phyloP scores from a whole-genome alignment of 2,888 invertebrate species.

The Diaphora mendica region DNA sequence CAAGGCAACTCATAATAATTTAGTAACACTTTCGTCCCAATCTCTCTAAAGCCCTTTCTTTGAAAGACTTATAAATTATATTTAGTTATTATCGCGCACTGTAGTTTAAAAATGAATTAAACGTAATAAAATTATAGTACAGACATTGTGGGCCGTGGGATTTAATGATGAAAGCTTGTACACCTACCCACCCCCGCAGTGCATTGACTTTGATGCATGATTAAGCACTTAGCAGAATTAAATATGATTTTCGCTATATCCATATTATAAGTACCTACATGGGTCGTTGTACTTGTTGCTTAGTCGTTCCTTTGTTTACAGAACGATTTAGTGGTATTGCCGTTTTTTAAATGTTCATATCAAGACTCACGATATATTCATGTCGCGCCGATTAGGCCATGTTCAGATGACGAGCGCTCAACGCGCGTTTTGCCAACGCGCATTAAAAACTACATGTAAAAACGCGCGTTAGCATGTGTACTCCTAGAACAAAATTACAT shows the following conservation, averaged over 20 bases:
- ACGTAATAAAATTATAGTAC: background rate
- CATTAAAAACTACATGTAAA: too few relatives aligned
- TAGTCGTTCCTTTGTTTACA: conserved; percentile 10
- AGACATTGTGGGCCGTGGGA: conserved; percentile 27
- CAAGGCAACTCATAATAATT: too few relatives aligned
- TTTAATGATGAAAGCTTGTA: conserved; percentile 29
- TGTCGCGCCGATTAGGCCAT: background rate
- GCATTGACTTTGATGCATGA: conserved; percentile 40
- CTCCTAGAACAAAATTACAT: too few relatives aligned
- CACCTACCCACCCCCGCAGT: conserved; percentile 46
- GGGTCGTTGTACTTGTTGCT: conserved; percentile 7
- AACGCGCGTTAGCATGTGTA: too few relatives aligned
- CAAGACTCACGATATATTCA: background rate
- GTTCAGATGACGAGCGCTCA: too few relatives aligned
- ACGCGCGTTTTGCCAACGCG: too few relatives aligned
- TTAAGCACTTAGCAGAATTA: conserved; percentile 17
- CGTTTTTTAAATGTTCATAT: background rate
- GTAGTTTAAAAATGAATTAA: background rate
- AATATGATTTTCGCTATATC: background rate
- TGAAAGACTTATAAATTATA: background rate
- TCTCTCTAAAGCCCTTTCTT: background rate
- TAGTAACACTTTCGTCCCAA: too few relatives aligned
- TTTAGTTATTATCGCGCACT: background rate
- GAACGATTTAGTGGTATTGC: background rate
- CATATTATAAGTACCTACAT: background rate